A percentile compares a stretch with the other conserved stretches of the same genome.
Evolutionary conservation across 2,113 vertebrate genomes (phyloP).

Genomic region (Colinus virginianus): DNA sequence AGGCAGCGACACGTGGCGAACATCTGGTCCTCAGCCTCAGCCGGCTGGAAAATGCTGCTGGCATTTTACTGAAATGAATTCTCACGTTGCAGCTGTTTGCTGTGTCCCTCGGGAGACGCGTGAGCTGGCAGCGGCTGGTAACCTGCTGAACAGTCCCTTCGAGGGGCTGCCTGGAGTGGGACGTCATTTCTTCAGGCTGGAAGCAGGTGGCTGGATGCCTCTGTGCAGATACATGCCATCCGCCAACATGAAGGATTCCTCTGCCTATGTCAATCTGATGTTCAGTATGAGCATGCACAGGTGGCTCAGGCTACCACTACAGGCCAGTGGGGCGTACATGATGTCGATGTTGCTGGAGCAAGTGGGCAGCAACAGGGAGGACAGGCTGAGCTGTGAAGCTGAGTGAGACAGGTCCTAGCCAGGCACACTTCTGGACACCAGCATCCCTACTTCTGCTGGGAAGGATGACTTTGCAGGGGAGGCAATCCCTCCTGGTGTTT

Average conservation of each 20-base stretch:
- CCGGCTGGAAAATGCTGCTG: neutral
- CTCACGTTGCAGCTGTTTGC: neutral
- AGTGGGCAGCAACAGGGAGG: neutral
- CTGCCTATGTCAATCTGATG: neutral
- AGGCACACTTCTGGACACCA: neutral
- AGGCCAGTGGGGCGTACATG: neutral
- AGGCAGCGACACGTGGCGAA: neutral
- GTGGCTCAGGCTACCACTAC: neutral
- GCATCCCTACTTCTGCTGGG: neutral
- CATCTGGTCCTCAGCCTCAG: neutral
- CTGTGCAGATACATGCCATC: neutral
- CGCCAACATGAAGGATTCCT: neutral
- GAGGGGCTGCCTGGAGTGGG: neutral
- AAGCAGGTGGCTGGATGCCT: neutral
- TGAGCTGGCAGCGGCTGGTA: neutral
- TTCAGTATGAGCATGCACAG: neutral
- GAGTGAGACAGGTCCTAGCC: neutral
- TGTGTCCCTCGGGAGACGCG: neutral
- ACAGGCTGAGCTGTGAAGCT: neutral
- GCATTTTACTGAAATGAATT: neutral
- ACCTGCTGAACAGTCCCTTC: neutral
- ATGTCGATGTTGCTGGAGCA: neutral
- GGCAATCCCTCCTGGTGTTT: accelerated
- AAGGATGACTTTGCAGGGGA: neutral
- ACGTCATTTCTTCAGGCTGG: neutral